Evolutionary conservation across 2,797 vertebrate species (phyloP).

Genomic region (Lutjanus argentimaculatus): DNA sequence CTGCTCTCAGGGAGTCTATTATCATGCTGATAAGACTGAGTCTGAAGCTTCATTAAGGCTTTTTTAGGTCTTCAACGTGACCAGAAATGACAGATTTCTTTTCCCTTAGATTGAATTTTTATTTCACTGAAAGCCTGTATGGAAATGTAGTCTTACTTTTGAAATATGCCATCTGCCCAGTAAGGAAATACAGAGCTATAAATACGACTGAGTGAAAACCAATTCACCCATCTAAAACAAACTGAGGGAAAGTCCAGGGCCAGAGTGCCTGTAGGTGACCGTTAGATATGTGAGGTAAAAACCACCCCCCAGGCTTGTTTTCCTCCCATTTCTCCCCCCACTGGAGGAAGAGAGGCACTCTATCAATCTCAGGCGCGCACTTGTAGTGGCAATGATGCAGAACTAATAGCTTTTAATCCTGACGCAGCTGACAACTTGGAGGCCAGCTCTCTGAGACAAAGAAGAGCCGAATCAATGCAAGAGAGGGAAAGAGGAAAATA

Average conservation of each 20-base stretch:
- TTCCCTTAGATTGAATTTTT: neutral
- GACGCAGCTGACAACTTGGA: conserved; percentile 89
- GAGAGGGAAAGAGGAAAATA: conserved; percentile 34
- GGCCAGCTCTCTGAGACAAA: conserved; percentile 84
- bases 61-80: neutral
- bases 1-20: neutral
- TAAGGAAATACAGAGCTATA: conserved; percentile 21
- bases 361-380: conserved; percentile 88
- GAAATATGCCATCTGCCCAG: neutral
- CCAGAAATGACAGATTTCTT: neutral
- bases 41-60: neutral
- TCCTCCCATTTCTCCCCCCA: conserved; percentile 70
- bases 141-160: neutral
- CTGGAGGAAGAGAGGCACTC: conserved; percentile 80
- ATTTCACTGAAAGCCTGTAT: neutral
- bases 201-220: conserved; percentile 40
- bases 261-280: conserved; percentile 59
- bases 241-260: conserved; percentile 44
- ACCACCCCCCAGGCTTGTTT: conserved; percentile 71
- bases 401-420: conserved; percentile 92
- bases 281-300: conserved; percentile 69
- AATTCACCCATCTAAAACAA: conserved; percentile 51
- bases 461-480: conserved; percentile 83
- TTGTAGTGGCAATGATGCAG: conserved; percentile 88
- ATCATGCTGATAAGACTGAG: neutral